Base-by-base conservation (phyloP, 2,113 vertebrate genomes). In the Halichoerus grypus region DNA sequence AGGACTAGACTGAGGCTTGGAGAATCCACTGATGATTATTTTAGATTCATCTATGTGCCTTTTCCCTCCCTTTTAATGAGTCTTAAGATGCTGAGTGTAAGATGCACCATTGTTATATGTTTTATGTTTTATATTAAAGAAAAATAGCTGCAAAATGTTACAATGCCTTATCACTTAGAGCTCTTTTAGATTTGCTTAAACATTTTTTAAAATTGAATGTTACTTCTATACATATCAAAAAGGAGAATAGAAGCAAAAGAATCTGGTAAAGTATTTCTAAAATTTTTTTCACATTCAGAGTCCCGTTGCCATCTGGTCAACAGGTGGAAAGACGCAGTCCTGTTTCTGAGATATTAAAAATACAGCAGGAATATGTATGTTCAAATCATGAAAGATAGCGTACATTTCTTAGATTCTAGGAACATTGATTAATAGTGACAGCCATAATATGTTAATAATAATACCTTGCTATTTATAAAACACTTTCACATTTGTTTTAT, bases 61-160 rank as follows among this genome's bases (percentile, higher is more conserved):
- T 82, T 97, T 91, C 82, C 84, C 92, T 49, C 4, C 28, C 83
- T 91, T 72, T 84, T 31, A 76, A 96, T 16, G 16, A 82, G 80
- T 87, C 31, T 91, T 91, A 74, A 91, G 69, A 83, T 87, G 11
- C 19, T 96, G 19, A 77, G 74, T 51, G 69, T 76, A 97, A 96
- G 18, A 92, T 59, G 42, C 6, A 59, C 19, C 33, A 79, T 74
- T 95, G 22, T 71, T 85, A 91, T 91, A 71, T 80, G 89, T 81
- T 96, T 95, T 76, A 59, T 92, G 76, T 93, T 88, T 95, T 91
- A 92, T 89, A 16, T 77, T 97, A 93, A 86, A 87, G 88, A 85
- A 79, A 95, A 83, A 74, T 42, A 83, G 22, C 77, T 72, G 14
- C 24, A 67, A 24, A 36, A 31, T 67, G 22, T 53, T 96, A 51